A percentile compares a stretch with the other conserved stretches of the same genome.
Conservation (phyloP, 2,113 vertebrate genomes). For the Coryphaenoides rupestris region DNA sequence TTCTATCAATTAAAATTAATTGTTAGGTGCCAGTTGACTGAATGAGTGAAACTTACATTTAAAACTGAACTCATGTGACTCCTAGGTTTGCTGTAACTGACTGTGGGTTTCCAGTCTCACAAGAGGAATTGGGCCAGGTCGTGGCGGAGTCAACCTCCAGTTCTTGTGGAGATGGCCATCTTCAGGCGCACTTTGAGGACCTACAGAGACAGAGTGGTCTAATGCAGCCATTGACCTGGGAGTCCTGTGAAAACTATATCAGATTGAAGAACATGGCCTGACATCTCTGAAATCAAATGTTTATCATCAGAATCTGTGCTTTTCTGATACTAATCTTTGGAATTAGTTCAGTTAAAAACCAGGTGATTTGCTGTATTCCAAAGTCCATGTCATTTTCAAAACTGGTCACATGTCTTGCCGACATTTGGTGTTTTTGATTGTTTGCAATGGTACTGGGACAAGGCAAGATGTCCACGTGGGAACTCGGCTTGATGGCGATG, state of each 20-base stretch:
- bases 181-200: conserved; percentile 15
- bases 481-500: not conserved
- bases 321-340: no score
- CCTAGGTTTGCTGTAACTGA: conserved; percentile 2
- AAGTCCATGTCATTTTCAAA: no score
- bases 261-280: conserved; percentile 2
- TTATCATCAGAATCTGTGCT: not conserved
- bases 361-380: no score
- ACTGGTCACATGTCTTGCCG: conserved; percentile 3
- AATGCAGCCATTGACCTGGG: conserved; percentile 10
- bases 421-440: not conserved
- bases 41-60: not conserved
- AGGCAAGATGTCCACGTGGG: no score
- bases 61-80: not conserved
- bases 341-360: no score
- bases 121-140: conserved; percentile 3
- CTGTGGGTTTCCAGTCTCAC: conserved; percentile 1
- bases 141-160: conserved; percentile 4
- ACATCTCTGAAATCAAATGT: not conserved
- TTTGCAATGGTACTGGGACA: conserved; percentile 11
- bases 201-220: conserved; percentile 10
- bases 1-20: not conserved
- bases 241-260: conserved; percentile 6
- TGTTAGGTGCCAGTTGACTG: not conserved
- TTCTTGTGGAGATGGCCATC: conserved; percentile 15